A percentile compares a stretch with the other conserved stretches of the same genome.
Conservation (phyloP, 2,797 vertebrate species). For the Hydrophis major region DNA sequence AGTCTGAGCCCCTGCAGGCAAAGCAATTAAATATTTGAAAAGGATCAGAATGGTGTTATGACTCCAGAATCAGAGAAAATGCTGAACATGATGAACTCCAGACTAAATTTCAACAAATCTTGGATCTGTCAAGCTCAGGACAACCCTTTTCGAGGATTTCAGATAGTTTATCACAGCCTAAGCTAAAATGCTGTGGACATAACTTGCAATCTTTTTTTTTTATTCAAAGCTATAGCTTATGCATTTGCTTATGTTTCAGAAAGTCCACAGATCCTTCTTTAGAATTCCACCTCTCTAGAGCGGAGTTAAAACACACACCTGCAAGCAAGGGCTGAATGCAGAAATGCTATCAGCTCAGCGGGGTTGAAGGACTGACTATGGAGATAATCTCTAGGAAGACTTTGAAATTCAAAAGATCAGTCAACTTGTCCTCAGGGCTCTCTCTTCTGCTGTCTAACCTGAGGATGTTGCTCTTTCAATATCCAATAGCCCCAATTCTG, state of each 20-base stretch:
- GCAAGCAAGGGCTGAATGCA: not conserved
- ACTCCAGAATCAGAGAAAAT: not conserved
- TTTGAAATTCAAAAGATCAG: not conserved
- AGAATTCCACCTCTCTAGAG: not conserved
- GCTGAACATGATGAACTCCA: not conserved
- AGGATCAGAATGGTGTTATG: not conserved
- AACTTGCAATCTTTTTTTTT: not conserved
- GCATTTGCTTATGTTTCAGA: not conserved
- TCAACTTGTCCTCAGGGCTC: not conserved
- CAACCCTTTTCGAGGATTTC: not conserved
- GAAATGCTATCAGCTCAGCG: not conserved
- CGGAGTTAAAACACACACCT: not conserved
- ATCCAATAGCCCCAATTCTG: not conserved
- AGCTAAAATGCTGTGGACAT: not conserved
- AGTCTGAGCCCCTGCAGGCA: not conserved
- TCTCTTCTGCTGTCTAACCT: not conserved
- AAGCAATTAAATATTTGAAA: not conserved
- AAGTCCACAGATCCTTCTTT: not conserved
- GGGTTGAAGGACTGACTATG: not conserved
- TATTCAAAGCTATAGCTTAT: not conserved
- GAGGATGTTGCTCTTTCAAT: not conserved
- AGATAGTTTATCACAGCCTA: not conserved
- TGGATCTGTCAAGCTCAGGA: not conserved
- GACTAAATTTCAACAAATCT: not conserved
- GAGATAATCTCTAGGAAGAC: not conserved